phyloP scores from a whole-genome alignment of 2,113 vertebrate genomes.

The Pelodiscus sinensis region DNA sequence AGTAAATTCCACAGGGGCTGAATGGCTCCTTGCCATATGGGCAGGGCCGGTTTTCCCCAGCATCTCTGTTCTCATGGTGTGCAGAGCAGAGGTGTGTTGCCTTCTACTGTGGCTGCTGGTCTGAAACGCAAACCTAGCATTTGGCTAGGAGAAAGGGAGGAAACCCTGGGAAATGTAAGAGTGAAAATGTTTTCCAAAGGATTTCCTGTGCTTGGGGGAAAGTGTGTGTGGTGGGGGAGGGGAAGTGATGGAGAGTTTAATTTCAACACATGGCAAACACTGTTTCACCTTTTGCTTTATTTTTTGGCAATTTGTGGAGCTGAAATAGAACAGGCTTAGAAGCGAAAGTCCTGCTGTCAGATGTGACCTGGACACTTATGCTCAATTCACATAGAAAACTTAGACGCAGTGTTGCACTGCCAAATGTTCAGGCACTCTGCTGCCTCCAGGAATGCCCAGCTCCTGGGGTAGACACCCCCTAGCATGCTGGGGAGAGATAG shows the following conservation, averaged over 20 bases:
- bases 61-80: neutral
- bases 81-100: slow-evolving; percentile 36
- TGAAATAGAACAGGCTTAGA: neutral
- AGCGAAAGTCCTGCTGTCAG: neutral
- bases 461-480: neutral
- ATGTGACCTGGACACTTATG: neutral
- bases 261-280: neutral
- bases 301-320: neutral
- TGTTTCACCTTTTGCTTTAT: neutral
- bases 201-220: slow-evolving; percentile 42
- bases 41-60: slow-evolving; percentile 45
- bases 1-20: slow-evolving; percentile 25
- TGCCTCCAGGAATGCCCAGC: neutral
- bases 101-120: neutral
- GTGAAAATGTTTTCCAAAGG: slow-evolving; percentile 38
- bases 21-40: slow-evolving; percentile 13
- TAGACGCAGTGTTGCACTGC: neutral
- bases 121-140: slow-evolving; percentile 27
- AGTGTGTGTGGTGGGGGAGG: slow-evolving; percentile 35
- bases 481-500: neutral
- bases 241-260: neutral
- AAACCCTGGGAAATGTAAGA: slow-evolving; percentile 51
- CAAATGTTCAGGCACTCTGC: neutral
- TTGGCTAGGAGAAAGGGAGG: slow-evolving; percentile 59
- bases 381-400: neutral